These are phyloP conservation scores for Panagrolaimus sp. DNA, from an alignment of 1,140 invertebrate species.

Conservation along the genomic window DNA sequence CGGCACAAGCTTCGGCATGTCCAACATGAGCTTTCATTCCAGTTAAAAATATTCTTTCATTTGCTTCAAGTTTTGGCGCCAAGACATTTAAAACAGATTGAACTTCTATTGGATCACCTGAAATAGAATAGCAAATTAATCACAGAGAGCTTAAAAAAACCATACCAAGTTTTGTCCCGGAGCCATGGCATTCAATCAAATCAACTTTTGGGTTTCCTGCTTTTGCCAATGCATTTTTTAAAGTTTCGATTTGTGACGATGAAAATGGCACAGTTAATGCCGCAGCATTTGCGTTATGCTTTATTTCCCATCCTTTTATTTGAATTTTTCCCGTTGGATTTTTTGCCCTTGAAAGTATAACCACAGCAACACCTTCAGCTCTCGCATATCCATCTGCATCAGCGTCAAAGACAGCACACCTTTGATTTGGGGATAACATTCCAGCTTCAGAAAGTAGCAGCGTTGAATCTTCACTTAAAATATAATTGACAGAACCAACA, in stretches of 20 bases:
- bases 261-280: constrained; percentile 79
- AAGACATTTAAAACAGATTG: constrained; percentile 68
- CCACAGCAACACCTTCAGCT: constrained; percentile 73
- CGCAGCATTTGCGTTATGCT: constrained; percentile 37
- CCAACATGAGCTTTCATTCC: constrained; percentile 33
- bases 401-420: constrained; percentile 83
- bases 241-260: constrained; percentile 72
- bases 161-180: constrained; percentile 77
- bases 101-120: constrained; percentile 89
- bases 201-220: constrained; percentile 70
- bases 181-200: constrained; percentile 89
- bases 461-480: constrained; percentile 77
- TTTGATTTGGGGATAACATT: constrained; percentile 79
- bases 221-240: constrained; percentile 74
- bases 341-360: constrained; percentile 73
- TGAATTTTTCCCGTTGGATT: constrained; percentile 73
- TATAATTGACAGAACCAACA: constrained; percentile 76
- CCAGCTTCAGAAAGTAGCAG: constrained; percentile 73
- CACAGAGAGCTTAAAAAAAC: no score
- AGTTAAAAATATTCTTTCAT: constrained; percentile 12
- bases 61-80: neutral
- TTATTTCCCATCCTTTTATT: constrained; percentile 63
- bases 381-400: constrained; percentile 81
- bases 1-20: constrained; percentile 44
- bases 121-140: no score